These are phyloP conservation scores for Dryococelus australis DNA, from an alignment of 2,888 invertebrate genomes.

Conservation along the genomic window DNA sequence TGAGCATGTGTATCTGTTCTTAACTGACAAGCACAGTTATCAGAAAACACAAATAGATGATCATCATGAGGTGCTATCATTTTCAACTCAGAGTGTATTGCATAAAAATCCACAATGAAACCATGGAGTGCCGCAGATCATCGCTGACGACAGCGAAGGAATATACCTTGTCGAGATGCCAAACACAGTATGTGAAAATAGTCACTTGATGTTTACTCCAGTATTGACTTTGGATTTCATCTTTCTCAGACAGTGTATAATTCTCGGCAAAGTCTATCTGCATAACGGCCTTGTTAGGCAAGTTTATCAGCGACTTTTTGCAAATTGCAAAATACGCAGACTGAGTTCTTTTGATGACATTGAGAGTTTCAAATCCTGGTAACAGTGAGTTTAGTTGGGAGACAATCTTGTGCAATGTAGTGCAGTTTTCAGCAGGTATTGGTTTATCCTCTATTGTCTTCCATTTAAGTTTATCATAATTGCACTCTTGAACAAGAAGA, in stretches of 20 bases:
- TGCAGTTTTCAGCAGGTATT: too few relatives aligned
- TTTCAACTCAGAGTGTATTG: neutral
- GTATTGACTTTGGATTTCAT: slow-evolving; percentile 10
- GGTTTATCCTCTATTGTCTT: neutral
- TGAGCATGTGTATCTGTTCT: neutral
- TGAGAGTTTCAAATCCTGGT: neutral
- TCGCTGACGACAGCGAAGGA: too few relatives aligned
- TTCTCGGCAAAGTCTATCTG: slow-evolving; percentile 7
- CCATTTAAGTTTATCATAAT: neutral
- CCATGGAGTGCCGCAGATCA: too few relatives aligned
- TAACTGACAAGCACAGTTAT: neutral
- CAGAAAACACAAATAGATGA: neutral
- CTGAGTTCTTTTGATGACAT: neutral
- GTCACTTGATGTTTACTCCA: too few relatives aligned
- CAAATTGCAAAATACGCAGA: neutral
- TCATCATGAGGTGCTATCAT: too few relatives aligned
- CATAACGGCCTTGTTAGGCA: neutral
- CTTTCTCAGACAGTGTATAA: neutral
- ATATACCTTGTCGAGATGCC: too few relatives aligned
- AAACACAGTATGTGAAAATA: too few relatives aligned
- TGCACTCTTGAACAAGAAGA: neutral
- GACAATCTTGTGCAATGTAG: too few relatives aligned
- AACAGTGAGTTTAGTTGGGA: neutral
- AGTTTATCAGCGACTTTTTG: neutral
- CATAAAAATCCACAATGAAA: neutral